Evolutionary conservation across 1,140 invertebrate species (phyloP), one percentile per base, ranked within the genome.

Genomic region (Phymorhynchus buccinoides): DNA sequence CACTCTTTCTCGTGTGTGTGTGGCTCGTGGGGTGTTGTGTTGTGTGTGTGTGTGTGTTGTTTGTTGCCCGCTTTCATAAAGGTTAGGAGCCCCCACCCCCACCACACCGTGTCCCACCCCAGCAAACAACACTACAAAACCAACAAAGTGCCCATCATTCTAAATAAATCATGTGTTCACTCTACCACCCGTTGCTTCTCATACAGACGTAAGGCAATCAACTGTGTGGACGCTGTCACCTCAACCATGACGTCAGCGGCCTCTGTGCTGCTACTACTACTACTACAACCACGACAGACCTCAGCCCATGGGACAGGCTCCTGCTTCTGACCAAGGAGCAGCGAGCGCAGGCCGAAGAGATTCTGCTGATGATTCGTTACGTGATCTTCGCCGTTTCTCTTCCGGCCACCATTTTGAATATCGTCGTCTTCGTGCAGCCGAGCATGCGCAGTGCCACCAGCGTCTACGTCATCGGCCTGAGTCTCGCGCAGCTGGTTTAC

Each of bases 401-500:
- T 32, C 81, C 81, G 1, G 27, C 41, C 18, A 44, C 81, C 7
- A 12, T 83, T 6, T 42, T 35, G 62, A 83, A 73, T 42, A 3
- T 83, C 18, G 41, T 18, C 7, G 81, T 83, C 62, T 83, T 83
- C 39, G 9, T 32, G 22, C 81, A 83, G 37, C 56, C n/a, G 22
- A 42, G 3, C 4, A 73, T 83, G 81, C 81, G 81, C 81, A 35
- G 81, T 22, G 81, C 81, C 81, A 83, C 81, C 37, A 44, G 62
- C 27, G 62, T 66, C 81, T 83, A 44, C 81, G 62, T 83, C 81
- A 83, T 83, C 62, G 66, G 81, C 4, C 48, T 83, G 37, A 83
- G 62, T 18, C 27, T 83, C 37, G 81, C 81, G 16, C 81, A 83
- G 81, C 41, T 83, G 39, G 32, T 83, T 1, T 68, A 71, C 62